These are phyloP conservation scores for Stomorhina lunata DNA, from an alignment of 2,888 invertebrate genomes.

Conservation along the genomic window DNA sequence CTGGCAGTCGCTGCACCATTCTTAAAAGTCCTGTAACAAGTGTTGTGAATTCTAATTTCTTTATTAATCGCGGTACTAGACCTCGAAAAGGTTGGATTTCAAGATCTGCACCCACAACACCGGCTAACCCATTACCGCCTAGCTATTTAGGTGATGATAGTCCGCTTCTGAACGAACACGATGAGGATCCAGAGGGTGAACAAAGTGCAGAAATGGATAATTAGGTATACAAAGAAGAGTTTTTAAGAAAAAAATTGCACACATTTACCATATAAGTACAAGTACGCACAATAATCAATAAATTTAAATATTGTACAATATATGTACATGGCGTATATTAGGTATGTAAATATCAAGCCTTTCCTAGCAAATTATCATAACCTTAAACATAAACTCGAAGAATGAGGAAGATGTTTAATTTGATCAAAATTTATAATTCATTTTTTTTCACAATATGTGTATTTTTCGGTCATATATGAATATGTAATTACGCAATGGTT, in stretches of 20 bases:
- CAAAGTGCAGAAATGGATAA: constrained; percentile 69
- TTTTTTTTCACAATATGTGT: no score
- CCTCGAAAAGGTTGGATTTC: constrained; percentile 84
- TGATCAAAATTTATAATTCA: no score
- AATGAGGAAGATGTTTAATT: no score
- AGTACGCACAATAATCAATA: constrained; percentile 27
- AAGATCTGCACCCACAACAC: constrained; percentile 90
- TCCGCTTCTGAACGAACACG: constrained; percentile 83
- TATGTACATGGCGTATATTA: no score
- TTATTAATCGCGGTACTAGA: constrained; percentile 76
- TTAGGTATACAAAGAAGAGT: background rate
- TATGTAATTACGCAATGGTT: no score
- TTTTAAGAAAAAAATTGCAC: background rate
- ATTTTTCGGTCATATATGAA: no score
- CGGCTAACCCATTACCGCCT: constrained; percentile 84
- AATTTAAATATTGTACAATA: no score
- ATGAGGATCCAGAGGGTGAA: constrained; percentile 80
- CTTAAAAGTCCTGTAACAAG: constrained; percentile 78
- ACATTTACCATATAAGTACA: background rate
- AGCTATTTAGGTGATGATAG: constrained; percentile 84
- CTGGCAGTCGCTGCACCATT: constrained; percentile 69
- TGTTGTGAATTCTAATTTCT: constrained; percentile 75
- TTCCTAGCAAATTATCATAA: no score
- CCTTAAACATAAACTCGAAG: no score
- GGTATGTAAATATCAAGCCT: no score